These are phyloP conservation scores for Auanema sp. DNA, from an alignment of 2,888 invertebrate species.

Conservation along the genomic window DNA sequence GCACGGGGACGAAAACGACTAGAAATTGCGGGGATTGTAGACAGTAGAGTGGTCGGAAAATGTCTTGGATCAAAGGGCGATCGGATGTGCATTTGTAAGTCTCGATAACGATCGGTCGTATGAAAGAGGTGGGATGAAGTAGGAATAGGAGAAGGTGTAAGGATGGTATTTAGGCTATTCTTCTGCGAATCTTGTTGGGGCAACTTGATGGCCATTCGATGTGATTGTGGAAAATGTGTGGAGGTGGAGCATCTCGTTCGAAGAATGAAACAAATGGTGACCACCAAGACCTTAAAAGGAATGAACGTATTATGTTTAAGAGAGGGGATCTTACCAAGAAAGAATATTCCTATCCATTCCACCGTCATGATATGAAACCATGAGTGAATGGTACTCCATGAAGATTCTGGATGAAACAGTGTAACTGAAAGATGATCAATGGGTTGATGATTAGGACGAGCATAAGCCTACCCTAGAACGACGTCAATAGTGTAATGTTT, in stretches of 20 bases:
- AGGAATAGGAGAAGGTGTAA: too few relatives aligned
- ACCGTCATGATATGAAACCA: conserved; percentile 48
- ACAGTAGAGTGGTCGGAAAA: too few relatives aligned
- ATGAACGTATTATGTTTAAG: neutral
- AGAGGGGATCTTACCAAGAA: conserved; percentile 25
- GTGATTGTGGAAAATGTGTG: conserved; percentile 49
- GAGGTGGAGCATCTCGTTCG: conserved; percentile 52
- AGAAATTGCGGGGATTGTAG: too few relatives aligned
- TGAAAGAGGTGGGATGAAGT: too few relatives aligned
- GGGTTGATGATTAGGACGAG: neutral
- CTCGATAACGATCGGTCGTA: too few relatives aligned
- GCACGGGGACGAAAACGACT: too few relatives aligned
- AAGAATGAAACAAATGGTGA: conserved; percentile 41
- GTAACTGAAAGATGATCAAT: conserved; percentile 28
- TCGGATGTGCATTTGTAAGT: too few relatives aligned
- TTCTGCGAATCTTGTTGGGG: conserved; percentile 34
- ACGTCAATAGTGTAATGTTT: conserved; percentile 61
- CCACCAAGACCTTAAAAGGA: conserved; percentile 40
- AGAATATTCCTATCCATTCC: conserved; percentile 48
- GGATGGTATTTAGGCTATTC: conserved; percentile 19
- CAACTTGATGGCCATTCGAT: conserved; percentile 49
- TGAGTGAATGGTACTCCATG: conserved; percentile 58
- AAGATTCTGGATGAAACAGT: conserved; percentile 54
- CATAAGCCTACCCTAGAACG: conserved; percentile 53
- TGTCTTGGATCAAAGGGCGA: too few relatives aligned